Evolutionary conservation across 2,888 invertebrate species (phyloP).

Genomic region (Epsilonema sp.): DNA sequence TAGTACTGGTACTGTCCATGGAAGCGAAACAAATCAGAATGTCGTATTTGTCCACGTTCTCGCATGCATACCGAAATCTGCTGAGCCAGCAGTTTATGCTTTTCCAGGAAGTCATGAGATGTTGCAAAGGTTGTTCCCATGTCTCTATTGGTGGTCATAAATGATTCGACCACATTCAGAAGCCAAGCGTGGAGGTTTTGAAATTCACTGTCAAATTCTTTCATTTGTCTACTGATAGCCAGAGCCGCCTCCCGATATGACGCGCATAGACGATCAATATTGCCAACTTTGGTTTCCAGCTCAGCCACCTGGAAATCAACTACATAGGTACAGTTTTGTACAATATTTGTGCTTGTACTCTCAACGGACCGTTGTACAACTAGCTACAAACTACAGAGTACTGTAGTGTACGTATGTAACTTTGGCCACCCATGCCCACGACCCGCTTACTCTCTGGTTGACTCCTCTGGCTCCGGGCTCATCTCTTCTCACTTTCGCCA

Average conservation of each 20-base stretch:
- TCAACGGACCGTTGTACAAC: too few species aligned
- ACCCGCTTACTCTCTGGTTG: too few species aligned
- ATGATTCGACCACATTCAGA: constrained; percentile 48
- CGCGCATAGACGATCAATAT: not conserved
- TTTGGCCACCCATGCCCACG: too few species aligned
- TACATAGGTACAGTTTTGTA: too few species aligned
- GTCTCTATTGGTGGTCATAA: constrained; percentile 46
- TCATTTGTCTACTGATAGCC: not conserved
- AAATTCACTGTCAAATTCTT: not conserved
- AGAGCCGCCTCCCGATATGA: not conserved
- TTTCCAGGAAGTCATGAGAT: constrained; percentile 50
- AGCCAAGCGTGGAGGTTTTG: constrained; percentile 44
- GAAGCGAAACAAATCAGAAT: too few species aligned
- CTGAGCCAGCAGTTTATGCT: constrained; percentile 52
- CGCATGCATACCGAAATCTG: too few species aligned
- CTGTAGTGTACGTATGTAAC: too few species aligned
- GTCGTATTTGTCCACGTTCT: too few species aligned
- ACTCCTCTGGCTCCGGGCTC: constrained; percentile 39
- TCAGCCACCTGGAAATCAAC: constrained; percentile 45
- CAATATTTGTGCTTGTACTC: too few species aligned
- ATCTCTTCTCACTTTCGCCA: constrained; percentile 44
- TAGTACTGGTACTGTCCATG: too few species aligned
- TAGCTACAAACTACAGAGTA: too few species aligned
- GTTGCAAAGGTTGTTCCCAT: constrained; percentile 48
- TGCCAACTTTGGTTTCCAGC: constrained; percentile 38